Evolutionary conservation across 2,797 vertebrate genomes (phyloP), one percentile per base, ranked within the genome.

Genomic region (Rhincodon typus): DNA sequence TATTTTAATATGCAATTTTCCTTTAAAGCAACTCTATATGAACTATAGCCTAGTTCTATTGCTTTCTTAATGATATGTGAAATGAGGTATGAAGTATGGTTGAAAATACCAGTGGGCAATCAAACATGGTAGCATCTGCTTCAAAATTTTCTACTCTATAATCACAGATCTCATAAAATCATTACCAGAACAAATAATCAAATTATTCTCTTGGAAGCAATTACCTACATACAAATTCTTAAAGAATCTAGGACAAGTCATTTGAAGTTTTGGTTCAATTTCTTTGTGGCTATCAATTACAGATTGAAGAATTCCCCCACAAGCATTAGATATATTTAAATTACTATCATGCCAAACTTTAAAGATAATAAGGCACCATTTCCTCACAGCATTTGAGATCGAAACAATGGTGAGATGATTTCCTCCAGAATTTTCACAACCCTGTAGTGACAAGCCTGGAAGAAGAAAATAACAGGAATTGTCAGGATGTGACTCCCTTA

Each of bases 81-180:
- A 98, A 98, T 98, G 97, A 98, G 97, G 98, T 98, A 97, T 98
- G 97, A 97, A 98, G 97, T 98, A 98, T 97, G 97, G 97, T 97
- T 98, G 98, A 98, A 98, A 98, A 98, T 98, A 98, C 98, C 98
- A 98, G 97, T 97, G 98, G 98, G 98, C 98, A 98, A 98, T 98
- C 98, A 97, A 97, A 98, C 98, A 98, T 97, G 98, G 97, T 97
- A 98, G 98, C 98, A 98, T 98, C 98, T 99, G 98, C 97, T 98
- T 96, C 84, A 69, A 97, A 96, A 98, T 98, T 98, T 98, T 97
- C 97, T 97, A 98, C 98, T 97, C 97, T 97, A 97, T 98, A 98
- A 98, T 98, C 98, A 98, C 97, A 97, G 97, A 95, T 77, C 67
- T 77, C 42, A 10, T 53, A 77, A 95, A 77, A 95, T 95, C 70